phyloP scores from a whole-genome alignment of 2,797 vertebrate genomes.

The Mus caroli region DNA sequence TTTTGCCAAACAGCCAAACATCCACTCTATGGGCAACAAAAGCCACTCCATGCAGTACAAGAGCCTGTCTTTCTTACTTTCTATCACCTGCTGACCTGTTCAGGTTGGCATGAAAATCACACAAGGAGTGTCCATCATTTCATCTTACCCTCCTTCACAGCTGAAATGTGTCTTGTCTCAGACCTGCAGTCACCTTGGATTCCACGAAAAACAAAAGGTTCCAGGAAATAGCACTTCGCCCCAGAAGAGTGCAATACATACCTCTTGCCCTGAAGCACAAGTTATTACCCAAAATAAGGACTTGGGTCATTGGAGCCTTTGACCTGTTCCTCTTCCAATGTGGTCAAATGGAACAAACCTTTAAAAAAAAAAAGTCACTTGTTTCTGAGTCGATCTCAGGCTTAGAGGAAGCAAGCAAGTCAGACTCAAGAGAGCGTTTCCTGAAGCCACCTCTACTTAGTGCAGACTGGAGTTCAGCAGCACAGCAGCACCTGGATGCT shows the following conservation, averaged over 20 bases:
- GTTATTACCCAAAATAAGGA: background rate
- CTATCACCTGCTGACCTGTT: background rate
- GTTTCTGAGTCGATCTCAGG: background rate
- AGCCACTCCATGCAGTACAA: background rate
- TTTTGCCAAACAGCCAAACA: background rate
- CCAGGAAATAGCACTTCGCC: background rate
- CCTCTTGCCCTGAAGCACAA: background rate
- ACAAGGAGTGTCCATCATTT: background rate
- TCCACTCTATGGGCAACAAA: background rate
- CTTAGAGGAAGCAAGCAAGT: slow-evolving; percentile 11
- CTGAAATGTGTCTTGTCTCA: background rate
- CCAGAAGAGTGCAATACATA: background rate
- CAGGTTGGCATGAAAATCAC: background rate
- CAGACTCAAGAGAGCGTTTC: background rate
- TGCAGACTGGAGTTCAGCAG: background rate
- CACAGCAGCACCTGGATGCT: background rate
- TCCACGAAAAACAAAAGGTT: background rate
- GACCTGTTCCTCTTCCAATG: background rate
- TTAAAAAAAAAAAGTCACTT: background rate
- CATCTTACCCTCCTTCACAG: background rate
- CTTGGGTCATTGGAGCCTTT: background rate
- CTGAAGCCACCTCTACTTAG: background rate
- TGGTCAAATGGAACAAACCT: background rate
- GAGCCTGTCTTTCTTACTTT: background rate
- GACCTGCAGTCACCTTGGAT: background rate